Conservation (phyloP, 2,888 invertebrate genomes). For the Ceramica pisi region DNA sequence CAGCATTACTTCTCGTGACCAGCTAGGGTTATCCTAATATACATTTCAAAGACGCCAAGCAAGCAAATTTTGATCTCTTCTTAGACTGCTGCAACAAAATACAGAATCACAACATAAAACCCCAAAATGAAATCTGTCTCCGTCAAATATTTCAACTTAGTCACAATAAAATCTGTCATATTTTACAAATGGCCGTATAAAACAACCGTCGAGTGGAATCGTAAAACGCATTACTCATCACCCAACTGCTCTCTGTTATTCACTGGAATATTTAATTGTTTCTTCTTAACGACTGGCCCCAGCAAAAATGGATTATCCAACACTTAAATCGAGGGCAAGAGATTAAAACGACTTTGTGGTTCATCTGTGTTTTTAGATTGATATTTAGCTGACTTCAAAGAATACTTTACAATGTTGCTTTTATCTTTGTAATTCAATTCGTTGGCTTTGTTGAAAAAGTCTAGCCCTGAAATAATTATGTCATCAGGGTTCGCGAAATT, state of each 20-base stretch:
- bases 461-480: neutral
- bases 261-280: constrained; percentile 76
- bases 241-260: constrained; percentile 69
- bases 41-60: constrained; percentile 19
- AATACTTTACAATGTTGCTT: constrained; percentile 31
- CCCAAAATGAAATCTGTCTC: constrained; percentile 54
- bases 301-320: constrained; percentile 71
- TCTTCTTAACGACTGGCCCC: constrained; percentile 72
- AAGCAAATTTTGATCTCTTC: constrained; percentile 15
- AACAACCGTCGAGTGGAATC: constrained; percentile 61
- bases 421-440: constrained; percentile 31
- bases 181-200: constrained; percentile 62
- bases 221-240: constrained; percentile 70
- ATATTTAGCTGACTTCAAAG: constrained; percentile 64
- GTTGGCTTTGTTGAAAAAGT: constrained; percentile 28
- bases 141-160: constrained; percentile 55
- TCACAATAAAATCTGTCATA: constrained; percentile 62
- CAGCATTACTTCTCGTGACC: neutral
- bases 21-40: constrained; percentile 1
- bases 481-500: neutral
- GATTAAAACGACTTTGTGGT: constrained; percentile 75
- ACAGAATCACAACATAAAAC: constrained; percentile 45
- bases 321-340: constrained; percentile 68
- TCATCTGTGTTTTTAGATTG: constrained; percentile 62
- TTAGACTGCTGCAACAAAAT: constrained; percentile 23